A percentile compares a stretch with the other conserved stretches of the same genome.
These are phyloP conservation scores for Caerostris darwini DNA, from an alignment of 1,140 invertebrate species.

Conservation along the genomic window DNA sequence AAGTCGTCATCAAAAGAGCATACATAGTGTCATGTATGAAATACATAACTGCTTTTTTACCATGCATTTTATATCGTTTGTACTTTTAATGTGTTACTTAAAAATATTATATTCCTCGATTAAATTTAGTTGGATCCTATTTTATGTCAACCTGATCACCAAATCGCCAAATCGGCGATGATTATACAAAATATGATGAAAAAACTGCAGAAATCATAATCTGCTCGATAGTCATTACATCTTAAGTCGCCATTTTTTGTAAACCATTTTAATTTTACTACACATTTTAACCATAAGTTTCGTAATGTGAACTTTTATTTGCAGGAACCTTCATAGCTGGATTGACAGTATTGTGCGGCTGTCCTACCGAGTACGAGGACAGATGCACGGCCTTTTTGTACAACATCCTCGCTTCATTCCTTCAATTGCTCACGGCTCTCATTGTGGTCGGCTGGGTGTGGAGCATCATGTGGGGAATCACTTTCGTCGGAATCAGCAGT, in stretches of 20 bases:
- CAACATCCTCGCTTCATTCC: constrained; percentile 82
- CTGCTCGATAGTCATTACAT: neutral
- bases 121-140: too few species aligned
- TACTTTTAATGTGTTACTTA: too few species aligned
- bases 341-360: constrained; percentile 83
- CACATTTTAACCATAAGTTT: neutral
- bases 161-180: too few species aligned
- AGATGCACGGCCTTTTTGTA: constrained; percentile 81
- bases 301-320: constrained; percentile 73
- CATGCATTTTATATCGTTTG: too few species aligned
- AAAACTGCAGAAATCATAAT: neutral
- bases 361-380: constrained; percentile 81
- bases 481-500: constrained; percentile 83
- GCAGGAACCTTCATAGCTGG: constrained; percentile 83
- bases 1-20: too few species aligned
- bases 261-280: neutral
- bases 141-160: too few species aligned
- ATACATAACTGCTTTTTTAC: too few species aligned
- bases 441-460: constrained; percentile 84
- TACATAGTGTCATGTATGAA: too few species aligned
- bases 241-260: neutral
- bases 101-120: too few species aligned
- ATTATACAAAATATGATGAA: too few species aligned
- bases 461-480: constrained; percentile 84
- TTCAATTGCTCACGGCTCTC: constrained; percentile 83